Percentiles rank a stretch among this genome's conserved stretches.
Evolutionary conservation across 2,888 invertebrate species (phyloP).

Genomic region (Nemapogon koenigi): DNA sequence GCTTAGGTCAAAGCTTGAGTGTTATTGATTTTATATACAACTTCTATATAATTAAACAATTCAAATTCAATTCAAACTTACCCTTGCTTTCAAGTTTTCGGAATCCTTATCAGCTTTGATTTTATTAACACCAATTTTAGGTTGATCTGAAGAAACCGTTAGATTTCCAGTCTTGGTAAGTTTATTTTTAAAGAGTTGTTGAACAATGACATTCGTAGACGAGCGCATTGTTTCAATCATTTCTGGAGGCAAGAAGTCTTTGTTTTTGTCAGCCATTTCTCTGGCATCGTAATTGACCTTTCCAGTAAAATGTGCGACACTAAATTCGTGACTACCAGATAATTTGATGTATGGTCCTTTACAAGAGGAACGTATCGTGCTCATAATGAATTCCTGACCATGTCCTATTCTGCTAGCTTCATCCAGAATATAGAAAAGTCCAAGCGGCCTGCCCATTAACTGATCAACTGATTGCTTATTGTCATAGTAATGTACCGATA

Average conservation of each 20-base stretch:
- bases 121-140: constrained; percentile 31
- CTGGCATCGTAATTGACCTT: constrained; percentile 83
- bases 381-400: constrained; percentile 75
- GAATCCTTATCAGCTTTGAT: constrained; percentile 53
- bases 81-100: constrained; percentile 57
- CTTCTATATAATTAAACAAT: no score
- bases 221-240: constrained; percentile 85
- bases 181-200: constrained; percentile 82
- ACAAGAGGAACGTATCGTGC: constrained; percentile 58
- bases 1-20: no score
- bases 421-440: constrained; percentile 85
- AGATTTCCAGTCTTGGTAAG: constrained; percentile 87
- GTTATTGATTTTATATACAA: no score
- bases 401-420: constrained; percentile 81
- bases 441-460: constrained; percentile 82
- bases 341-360: constrained; percentile 63
- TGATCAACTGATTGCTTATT: constrained; percentile 89
- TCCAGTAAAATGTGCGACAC: constrained; percentile 90
- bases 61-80: no score
- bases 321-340: constrained; percentile 73
- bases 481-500: constrained; percentile 80
- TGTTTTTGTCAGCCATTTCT: constrained; percentile 88
- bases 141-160: constrained; percentile 59
- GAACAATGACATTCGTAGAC: constrained; percentile 73
- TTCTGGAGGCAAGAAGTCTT: constrained; percentile 90